Conservation (phyloP, 1,140 invertebrate species). For the Dreissena rostriformis region DNA sequence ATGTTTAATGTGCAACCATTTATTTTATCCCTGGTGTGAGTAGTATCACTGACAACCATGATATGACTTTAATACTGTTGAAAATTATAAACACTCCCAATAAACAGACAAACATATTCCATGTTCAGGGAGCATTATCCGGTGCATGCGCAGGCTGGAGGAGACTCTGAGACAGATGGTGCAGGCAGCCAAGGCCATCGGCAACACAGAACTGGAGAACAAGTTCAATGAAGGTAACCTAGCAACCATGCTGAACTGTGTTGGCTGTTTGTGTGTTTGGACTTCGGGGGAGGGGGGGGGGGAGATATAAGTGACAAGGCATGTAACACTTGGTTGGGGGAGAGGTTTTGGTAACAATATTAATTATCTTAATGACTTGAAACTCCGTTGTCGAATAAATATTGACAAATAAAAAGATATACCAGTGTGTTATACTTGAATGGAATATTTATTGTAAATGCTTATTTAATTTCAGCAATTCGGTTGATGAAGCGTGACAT, state of each 20-base stretch:
- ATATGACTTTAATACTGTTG: no score
- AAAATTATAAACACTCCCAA: no score
- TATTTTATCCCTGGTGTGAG: no score
- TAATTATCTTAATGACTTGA: neutral
- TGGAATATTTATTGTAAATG: neutral
- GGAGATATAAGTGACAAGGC: neutral
- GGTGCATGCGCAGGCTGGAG: slow-evolving; percentile 97
- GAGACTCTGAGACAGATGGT: slow-evolving; percentile 97
- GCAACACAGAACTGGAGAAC: slow-evolving; percentile 96
- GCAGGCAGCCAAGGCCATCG: slow-evolving; percentile 98
- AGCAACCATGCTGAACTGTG: neutral
- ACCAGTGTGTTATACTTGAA: neutral
- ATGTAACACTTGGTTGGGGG: neutral
- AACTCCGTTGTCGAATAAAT: neutral
- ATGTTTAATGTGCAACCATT: no score
- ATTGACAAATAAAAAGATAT: neutral
- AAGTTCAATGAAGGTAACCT: slow-evolving; percentile 94
- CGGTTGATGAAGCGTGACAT: slow-evolving; percentile 98
- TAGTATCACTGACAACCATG: no score
- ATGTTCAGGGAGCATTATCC: slow-evolving; percentile 94
- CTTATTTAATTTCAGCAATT: slow-evolving; percentile 83
- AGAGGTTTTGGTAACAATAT: neutral
- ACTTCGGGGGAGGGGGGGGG: neutral
- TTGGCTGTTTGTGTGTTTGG: neutral
- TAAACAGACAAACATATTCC: no score